Evolutionary conservation across 1,140 invertebrate species (phyloP), one percentile per base, ranked within the genome.

Genomic region (Schmidtea mediterranea): DNA sequence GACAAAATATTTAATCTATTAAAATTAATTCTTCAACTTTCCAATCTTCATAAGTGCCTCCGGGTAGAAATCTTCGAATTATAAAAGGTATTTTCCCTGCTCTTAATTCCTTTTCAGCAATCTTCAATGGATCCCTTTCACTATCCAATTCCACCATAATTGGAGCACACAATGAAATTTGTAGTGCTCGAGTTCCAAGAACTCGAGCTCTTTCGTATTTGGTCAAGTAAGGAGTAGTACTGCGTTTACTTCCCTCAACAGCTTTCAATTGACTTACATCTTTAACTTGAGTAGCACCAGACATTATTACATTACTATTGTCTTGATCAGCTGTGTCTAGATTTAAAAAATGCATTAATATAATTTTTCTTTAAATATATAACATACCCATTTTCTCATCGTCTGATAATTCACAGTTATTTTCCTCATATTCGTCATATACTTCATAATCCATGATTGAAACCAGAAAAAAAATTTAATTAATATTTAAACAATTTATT

Each of bases 81-180:
- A 97, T 89, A 38, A 98, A 92, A 10, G 92, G 92, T 60, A 98
- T 94, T 69, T 97, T 97, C 37, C 84, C 72, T 50, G 63, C 65
- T 58, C 69, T 97, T 0, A 98, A 69, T 70, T 98, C 92, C 63
- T 98, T 98, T 79, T 94, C 90, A 0, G 92, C 92, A 58, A 98
- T 95, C 62, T 90, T 82, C 18, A 98, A 64, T 0, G 92, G 90
- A 70, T 98, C 92, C 0, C 86, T 97, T 71, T 98, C 92, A 38
- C 87, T 87, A 66, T 97, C 90, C 22, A 98, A 66, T 66, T 98
- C 92, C 15, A 98, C 92, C 92, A 98, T 98, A 0, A 99, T 86
- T 2, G 92, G 92, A 8, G 92, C 90, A 71, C 90, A 94, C 92
- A 99, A 68, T 63, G 90, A 84, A 59, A 98, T 98, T 67, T 99